Evolutionary conservation across 2,888 invertebrate genomes (phyloP), one percentile per base, ranked within the genome.

Genomic region (Mythimna vitellina): DNA sequence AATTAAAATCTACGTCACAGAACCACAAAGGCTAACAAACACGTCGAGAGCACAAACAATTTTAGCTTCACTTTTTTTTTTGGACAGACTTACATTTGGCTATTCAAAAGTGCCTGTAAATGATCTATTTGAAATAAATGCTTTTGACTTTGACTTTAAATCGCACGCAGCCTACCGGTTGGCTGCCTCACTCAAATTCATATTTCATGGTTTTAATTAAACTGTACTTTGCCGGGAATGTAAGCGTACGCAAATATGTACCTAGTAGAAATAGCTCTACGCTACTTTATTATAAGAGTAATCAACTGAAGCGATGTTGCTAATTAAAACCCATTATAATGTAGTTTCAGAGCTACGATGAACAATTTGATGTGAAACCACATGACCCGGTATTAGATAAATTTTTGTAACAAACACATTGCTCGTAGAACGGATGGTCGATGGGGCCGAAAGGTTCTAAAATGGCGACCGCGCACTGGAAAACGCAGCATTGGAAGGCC

Each of bases 201-300:
- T 70, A 72, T 67, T 78, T 72, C 71, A 66, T 65, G 14, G 73
- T 76, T 80, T 85, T 85, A 85, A 85, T 85, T 82, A 85, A 85
- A 83, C 65, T 53, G 65, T 73, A 66, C 68, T 75, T 76, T 71
- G 78, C 46, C 63, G 71, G 49, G 64, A 67, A 74, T 65, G 60
- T 70, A 62, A 68, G 56, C 65, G 53, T 54, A 25, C 58, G n/a
- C 38, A 61, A 51, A 74, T 53, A 46, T 17, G 46, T 20, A 29
- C 29, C 29, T 3, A 58, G 46, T 54, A 56, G 56, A 67, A 84
- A 78, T 73, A 76, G 49, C 69, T 73, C 25, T 1, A 57, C 29
- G 57, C 35, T 66, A 70, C 57, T 58, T n/a, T 64, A 53, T 56
- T 66, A 62, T 61, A 54, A 42, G n/a, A 72, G 64, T 56, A 35